These are phyloP conservation scores for Toxotes jaculatrix DNA, from an alignment of 2,113 vertebrate species.

Conservation along the genomic window DNA sequence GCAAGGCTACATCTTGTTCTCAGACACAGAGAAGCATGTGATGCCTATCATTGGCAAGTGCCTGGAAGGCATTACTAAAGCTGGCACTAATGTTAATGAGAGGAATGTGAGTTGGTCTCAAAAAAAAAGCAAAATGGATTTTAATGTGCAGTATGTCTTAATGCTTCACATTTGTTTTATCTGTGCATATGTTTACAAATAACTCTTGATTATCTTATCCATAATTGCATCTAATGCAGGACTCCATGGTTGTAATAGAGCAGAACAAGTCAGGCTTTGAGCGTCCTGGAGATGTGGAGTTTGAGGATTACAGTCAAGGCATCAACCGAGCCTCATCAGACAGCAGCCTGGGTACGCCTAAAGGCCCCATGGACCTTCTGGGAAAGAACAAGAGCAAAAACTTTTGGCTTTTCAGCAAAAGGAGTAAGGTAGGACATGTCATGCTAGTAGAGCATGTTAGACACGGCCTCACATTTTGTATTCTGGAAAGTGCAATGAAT, in stretches of 20 bases:
- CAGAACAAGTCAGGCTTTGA: slow-evolving; percentile 93
- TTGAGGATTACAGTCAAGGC: slow-evolving; percentile 93
- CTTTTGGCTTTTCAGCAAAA: slow-evolving; percentile 92
- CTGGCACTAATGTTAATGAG: slow-evolving; percentile 86
- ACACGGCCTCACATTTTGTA: neutral
- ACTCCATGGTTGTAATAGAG: slow-evolving; percentile 89
- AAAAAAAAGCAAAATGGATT: slow-evolving; percentile 2
- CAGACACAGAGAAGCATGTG: slow-evolving; percentile 89
- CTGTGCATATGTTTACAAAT: slow-evolving; percentile 18
- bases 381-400: slow-evolving; percentile 87
- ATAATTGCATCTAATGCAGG: slow-evolving; percentile 75
- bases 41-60: slow-evolving; percentile 93
- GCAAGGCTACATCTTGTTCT: slow-evolving; percentile 87
- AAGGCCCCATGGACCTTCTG: slow-evolving; percentile 84
- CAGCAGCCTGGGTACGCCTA: slow-evolving; percentile 89
- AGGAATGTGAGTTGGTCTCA: slow-evolving; percentile 84
- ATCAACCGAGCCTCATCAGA: slow-evolving; percentile 90
- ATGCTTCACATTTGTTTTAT: slow-evolving; percentile 1
- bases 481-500: neutral
- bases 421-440: slow-evolving; percentile 87
- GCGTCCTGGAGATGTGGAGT: slow-evolving; percentile 90
- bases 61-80: slow-evolving; percentile 91
- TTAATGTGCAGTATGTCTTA: slow-evolving; percentile 20
- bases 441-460: neutral
- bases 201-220: slow-evolving; percentile 11